A percentile compares a stretch with the other conserved stretches of the same genome.
Conservation (phyloP, 2,113 vertebrate genomes). For the Upupa epops region DNA sequence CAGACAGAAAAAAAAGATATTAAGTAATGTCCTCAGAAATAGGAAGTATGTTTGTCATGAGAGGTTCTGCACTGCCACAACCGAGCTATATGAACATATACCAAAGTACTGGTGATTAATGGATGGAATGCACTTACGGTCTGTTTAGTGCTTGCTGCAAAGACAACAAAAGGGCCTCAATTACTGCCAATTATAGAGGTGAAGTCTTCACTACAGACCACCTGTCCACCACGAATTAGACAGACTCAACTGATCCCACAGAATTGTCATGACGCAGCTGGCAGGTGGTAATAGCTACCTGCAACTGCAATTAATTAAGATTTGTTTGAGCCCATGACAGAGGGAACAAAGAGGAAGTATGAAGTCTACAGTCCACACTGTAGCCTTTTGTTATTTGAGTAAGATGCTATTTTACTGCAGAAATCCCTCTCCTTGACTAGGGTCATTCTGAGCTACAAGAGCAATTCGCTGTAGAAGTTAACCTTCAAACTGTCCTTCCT, state of each 20-base stretch:
- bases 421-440: not conserved
- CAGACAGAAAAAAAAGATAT: not conserved
- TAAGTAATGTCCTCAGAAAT: not conserved
- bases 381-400: not conserved
- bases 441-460: not conserved
- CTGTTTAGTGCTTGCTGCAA: conserved; percentile 11
- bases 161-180: conserved; percentile 42
- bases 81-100: not conserved
- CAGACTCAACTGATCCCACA: not conserved
- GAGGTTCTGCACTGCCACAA: not conserved
- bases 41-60: not conserved
- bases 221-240: conserved; percentile 42
- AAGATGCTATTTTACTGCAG: not conserved
- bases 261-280: not conserved
- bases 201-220: conserved; percentile 27
- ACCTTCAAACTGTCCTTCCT: not conserved
- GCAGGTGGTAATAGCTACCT: conserved; percentile 41
- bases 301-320: conserved; percentile 6
- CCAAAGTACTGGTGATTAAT: not conserved
- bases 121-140: not conserved
- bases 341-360: not conserved
- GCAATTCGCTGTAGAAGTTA: not conserved
- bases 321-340: not conserved
- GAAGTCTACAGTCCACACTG: not conserved
- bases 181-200: conserved; percentile 30